phyloP scores from a whole-genome alignment of 2,797 vertebrate species.

The Sebastes hubbsi region DNA sequence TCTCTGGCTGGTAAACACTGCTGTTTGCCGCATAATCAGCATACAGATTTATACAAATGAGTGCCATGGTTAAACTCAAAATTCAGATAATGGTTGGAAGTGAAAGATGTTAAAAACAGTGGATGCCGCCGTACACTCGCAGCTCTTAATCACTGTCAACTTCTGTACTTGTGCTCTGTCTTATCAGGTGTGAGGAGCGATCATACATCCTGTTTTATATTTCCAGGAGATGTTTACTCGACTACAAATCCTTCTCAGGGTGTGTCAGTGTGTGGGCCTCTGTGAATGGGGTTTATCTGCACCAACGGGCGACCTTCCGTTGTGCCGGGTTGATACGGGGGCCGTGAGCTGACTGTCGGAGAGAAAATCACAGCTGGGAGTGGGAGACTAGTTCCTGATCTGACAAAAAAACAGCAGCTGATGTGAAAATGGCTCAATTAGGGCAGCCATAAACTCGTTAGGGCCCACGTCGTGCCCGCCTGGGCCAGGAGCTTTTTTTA shows the following conservation, averaged over 20 bases:
- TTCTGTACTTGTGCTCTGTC: conserved; percentile 26
- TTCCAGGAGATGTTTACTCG: conserved; percentile 40
- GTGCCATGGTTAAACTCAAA: conserved; percentile 72
- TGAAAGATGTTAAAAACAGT: conserved; percentile 51
- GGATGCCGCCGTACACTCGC: conserved; percentile 16
- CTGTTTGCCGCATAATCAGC: conserved; percentile 80
- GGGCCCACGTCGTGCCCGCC: conserved; percentile 63
- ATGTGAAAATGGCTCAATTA: conserved; percentile 86
- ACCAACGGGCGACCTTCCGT: conserved; percentile 57
- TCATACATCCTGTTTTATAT: conserved; percentile 29
- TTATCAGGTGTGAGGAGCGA: conserved; percentile 43
- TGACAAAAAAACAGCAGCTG: conserved; percentile 76
- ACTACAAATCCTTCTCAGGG: conserved; percentile 12
- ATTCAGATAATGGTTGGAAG: conserved; percentile 76
- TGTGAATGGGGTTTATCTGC: conserved; percentile 47
- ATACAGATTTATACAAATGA: conserved; percentile 84
- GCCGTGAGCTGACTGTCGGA: conserved; percentile 54
- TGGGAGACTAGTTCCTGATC: conserved; percentile 65
- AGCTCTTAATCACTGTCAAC: conserved; percentile 43
- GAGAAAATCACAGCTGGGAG: conserved; percentile 62
- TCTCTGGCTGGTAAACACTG: conserved; percentile 79
- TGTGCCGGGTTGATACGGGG: conserved; percentile 53
- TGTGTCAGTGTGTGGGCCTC: conserved; percentile 38
- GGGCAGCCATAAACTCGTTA: conserved; percentile 78
- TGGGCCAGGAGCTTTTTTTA: conserved; percentile 59